Percentiles rank a stretch among this genome's conserved stretches.
Evolutionary conservation across 2,888 invertebrate genomes (phyloP).

Genomic region (Stictocephala bisonia): DNA sequence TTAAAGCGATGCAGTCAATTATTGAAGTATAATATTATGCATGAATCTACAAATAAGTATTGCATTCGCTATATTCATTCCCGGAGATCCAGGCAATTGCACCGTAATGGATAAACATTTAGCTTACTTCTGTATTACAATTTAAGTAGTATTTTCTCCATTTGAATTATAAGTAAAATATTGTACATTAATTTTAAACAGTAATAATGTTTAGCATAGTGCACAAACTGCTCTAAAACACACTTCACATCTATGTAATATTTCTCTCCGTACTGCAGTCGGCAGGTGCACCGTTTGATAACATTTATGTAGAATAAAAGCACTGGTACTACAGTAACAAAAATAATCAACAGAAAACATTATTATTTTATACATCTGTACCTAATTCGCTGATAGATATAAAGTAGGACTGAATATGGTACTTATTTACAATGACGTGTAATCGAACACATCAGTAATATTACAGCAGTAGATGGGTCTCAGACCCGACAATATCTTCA

Average conservation of each 20-base stretch:
- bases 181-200: too few species aligned
- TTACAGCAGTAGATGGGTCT: background rate
- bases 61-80: constrained; percentile 4
- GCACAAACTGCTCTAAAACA: constrained; percentile 5
- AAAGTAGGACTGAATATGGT: constrained; percentile 1
- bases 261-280: too few species aligned
- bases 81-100: constrained; percentile 27
- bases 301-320: constrained; percentile 28
- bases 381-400: background rate
- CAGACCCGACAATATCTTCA: background rate
- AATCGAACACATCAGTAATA: constrained; percentile 9
- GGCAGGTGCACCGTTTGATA: constrained; percentile 27
- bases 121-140: background rate
- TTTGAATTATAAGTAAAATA: constrained; percentile 14
- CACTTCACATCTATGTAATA: background rate
- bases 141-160: too few species aligned
- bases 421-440: constrained; percentile 17
- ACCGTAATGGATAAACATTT: background rate
- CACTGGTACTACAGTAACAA: constrained; percentile 27
- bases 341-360: constrained; percentile 19
- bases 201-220: constrained; percentile 14
- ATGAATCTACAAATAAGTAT: constrained; percentile 8
- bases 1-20: constrained; percentile 39
- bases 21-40: constrained; percentile 9
- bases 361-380: constrained; percentile 33